Conservation (phyloP, 2,113 vertebrate genomes). For the Dasyprocta punctata region DNA sequence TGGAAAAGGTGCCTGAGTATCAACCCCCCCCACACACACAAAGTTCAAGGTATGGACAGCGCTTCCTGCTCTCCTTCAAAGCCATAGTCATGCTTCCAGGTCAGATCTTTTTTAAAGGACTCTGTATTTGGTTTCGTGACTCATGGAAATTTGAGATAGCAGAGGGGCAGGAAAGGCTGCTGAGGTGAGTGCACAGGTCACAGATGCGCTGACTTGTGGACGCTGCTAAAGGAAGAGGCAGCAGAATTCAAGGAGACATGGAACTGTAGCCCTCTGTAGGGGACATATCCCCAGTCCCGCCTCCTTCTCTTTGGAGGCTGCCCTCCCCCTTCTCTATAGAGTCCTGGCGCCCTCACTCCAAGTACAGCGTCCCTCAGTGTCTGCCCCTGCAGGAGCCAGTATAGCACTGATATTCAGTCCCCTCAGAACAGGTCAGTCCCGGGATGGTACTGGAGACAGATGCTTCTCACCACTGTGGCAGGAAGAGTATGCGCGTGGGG, state of each 20-base stretch:
- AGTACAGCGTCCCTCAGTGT: not conserved
- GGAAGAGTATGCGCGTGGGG: rapidly evolving
- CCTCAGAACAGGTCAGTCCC: no score
- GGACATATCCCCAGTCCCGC: not conserved
- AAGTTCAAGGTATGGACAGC: not conserved
- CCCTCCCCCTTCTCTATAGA: not conserved
- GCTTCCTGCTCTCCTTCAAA: not conserved
- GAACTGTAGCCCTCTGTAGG: rapidly evolving
- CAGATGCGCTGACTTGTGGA: not conserved
- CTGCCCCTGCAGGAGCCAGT: not conserved
- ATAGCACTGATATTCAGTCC: not conserved
- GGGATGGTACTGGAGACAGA: rapidly evolving
- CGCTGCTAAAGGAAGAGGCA: not conserved
- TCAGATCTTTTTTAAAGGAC: not conserved
- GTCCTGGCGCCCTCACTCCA: not conserved
- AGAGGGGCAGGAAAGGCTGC: not conserved
- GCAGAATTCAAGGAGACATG: not conserved
- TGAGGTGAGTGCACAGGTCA: not conserved
- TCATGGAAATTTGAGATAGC: not conserved
- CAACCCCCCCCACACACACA: no score
- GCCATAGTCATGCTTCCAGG: not conserved
- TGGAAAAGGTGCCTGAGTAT: not conserved
- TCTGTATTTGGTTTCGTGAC: not conserved
- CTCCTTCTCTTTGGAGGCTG: not conserved
- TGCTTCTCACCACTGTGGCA: rapidly evolving